Conservation (phyloP, 2,797 vertebrate species). For the Notoglanidium macrostoma region DNA sequence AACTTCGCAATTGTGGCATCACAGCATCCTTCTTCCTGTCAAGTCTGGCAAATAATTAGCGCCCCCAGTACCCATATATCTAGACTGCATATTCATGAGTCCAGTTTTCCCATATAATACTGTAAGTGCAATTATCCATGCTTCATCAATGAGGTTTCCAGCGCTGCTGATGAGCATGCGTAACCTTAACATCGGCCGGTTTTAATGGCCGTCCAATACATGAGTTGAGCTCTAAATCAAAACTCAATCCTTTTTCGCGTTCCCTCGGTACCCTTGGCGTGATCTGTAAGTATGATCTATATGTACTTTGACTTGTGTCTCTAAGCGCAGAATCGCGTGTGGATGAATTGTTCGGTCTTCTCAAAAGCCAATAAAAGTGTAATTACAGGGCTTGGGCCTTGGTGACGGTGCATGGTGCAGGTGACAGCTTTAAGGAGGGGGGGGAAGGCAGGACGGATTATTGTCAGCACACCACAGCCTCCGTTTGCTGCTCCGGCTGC, state of each 20-base stretch:
- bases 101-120: neutral
- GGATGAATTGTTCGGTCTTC: slow-evolving; percentile 75
- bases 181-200: neutral
- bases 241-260: neutral
- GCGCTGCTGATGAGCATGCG: neutral
- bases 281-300: slow-evolving; percentile 66
- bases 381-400: slow-evolving; percentile 75
- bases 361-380: slow-evolving; percentile 78
- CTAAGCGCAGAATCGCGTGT: slow-evolving; percentile 68
- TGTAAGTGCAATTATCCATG: neutral
- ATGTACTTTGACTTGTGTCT: slow-evolving; percentile 57
- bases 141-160: neutral
- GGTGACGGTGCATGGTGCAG: slow-evolving; percentile 67
- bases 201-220: neutral
- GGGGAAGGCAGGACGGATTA: slow-evolving; percentile 73
- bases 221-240: neutral
- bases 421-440: slow-evolving; percentile 70
- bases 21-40: neutral
- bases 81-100: neutral
- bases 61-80: neutral
- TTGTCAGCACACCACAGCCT: slow-evolving; percentile 71
- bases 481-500: slow-evolving; percentile 41
- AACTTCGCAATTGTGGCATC: neutral
- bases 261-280: slow-evolving; percentile 21
- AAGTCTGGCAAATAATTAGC: neutral